A percentile compares a stretch with the other conserved stretches of the same genome.
Conservation (phyloP, 2,888 invertebrate species). For the Salticus scenicus region DNA sequence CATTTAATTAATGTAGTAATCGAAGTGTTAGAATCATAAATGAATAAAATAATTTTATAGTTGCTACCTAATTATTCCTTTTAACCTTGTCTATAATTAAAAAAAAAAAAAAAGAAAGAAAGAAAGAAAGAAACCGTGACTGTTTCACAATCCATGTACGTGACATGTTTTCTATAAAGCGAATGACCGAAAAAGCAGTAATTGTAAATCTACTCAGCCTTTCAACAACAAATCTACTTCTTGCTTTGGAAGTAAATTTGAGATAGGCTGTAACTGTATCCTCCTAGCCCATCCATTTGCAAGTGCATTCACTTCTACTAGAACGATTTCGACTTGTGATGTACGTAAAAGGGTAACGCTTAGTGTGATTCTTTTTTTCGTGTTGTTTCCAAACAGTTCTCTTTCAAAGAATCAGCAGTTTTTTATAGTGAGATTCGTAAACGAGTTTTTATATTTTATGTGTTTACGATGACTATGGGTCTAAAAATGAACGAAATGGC, state of each 20-base stretch:
- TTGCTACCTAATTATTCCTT: background rate
- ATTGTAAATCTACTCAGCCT: background rate
- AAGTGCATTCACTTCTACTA: background rate
- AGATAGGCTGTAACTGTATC: background rate
- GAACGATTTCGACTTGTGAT: background rate
- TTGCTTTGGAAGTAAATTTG: background rate
- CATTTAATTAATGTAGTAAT: no score
- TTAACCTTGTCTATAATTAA: background rate
- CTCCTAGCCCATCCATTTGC: slow-evolving; percentile 2
- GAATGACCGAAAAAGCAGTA: background rate
- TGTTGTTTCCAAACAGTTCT: no score
- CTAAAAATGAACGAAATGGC: no score
- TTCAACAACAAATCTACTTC: background rate
- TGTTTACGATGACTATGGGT: no score
- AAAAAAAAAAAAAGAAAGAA: no score
- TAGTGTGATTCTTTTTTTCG: background rate
- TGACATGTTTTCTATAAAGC: background rate
- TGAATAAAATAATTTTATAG: background rate
- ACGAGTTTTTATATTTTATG: no score
- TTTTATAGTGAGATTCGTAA: no score
- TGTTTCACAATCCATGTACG: background rate
- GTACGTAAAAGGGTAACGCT: background rate
- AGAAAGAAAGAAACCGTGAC: background rate
- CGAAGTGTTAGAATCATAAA: no score
- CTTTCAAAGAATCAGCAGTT: no score